Percentiles rank a stretch among this genome's conserved stretches.
phyloP scores from a whole-genome alignment of 1,140 invertebrate species.

The Steinernema feltiae region DNA sequence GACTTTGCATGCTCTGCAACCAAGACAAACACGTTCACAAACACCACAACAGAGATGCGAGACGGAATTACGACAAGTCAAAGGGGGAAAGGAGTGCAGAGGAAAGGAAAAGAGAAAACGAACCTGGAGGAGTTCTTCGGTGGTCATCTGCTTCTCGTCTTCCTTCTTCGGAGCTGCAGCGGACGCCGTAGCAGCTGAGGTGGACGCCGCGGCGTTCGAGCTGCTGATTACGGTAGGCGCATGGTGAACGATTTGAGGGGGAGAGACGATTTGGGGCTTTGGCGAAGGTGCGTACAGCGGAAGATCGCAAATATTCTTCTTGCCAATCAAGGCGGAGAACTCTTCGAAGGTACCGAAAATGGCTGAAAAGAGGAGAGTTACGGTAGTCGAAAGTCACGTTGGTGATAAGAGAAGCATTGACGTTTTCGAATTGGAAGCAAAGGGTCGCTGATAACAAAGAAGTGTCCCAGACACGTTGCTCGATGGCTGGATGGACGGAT shows the following conservation, averaged over 20 bases:
- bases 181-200: not conserved
- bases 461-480: not conserved
- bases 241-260: not conserved
- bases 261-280: not conserved
- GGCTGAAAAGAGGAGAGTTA: not conserved
- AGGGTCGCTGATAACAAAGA: not conserved
- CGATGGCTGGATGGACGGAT: not conserved
- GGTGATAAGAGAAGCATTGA: not conserved
- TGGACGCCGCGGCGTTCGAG: not conserved
- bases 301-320: not conserved
- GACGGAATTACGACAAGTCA: not conserved
- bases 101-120: not conserved
- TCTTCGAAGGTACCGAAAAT: not conserved
- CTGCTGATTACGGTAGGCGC: not conserved
- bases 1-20: slow-evolving; percentile 9
- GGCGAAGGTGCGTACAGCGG: not conserved
- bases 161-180: not conserved
- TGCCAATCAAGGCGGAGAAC: not conserved
- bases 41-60: not conserved
- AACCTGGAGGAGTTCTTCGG: slow-evolving; percentile 1
- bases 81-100: not conserved
- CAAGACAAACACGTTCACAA: slow-evolving; percentile 1
- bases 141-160: not conserved
- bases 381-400: not conserved
- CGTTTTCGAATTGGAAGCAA: not conserved